Percentiles rank a stretch among this genome's conserved stretches.
phyloP scores from a whole-genome alignment of 2,113 vertebrate genomes.

The Petrocephalus microphthalmus region DNA sequence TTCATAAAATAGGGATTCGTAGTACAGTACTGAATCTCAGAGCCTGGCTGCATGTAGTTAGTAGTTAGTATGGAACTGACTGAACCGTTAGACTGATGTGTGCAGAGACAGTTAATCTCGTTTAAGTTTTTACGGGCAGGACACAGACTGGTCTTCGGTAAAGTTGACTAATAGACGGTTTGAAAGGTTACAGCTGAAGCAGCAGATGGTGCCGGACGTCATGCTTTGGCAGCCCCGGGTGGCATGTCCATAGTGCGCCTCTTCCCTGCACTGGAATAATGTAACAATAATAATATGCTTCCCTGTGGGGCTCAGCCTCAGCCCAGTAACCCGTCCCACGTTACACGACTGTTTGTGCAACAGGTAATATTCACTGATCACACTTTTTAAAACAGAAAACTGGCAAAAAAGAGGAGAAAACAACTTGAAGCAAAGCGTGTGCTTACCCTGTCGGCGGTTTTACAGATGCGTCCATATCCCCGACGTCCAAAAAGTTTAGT shows the following conservation, averaged over 20 bases:
- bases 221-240: background rate
- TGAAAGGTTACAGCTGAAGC: background rate
- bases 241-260: background rate
- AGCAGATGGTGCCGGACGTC: conserved; percentile 10
- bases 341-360: background rate
- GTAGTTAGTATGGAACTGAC: background rate
- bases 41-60: background rate
- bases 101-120: background rate
- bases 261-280: background rate
- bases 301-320: background rate
- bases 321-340: background rate
- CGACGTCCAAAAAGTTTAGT: conserved; percentile 31
- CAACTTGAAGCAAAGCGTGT: background rate
- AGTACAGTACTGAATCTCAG: background rate
- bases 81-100: background rate
- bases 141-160: background rate
- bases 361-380: background rate
- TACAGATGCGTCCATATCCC: conserved; percentile 14
- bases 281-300: background rate
- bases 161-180: background rate
- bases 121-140: background rate
- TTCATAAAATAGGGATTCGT: background rate
- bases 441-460: conserved; percentile 58
- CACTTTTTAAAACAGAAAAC: background rate
- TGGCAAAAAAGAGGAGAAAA: background rate